A percentile compares a stretch with the other conserved stretches of the same genome.
phyloP scores from a whole-genome alignment of 2,888 invertebrate species.

The Linyphia triangularis region DNA sequence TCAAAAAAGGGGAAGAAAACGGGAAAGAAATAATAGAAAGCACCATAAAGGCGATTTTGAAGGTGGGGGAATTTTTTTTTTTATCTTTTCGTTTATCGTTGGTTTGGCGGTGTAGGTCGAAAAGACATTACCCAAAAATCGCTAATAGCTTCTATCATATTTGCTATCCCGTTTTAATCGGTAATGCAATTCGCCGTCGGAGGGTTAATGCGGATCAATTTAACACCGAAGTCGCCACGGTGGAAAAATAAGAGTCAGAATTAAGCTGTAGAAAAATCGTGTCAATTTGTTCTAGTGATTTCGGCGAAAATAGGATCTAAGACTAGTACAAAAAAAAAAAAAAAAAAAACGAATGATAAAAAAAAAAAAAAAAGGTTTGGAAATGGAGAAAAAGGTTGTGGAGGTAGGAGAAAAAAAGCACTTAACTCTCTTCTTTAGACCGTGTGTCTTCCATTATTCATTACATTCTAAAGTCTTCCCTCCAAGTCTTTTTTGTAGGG shows the following conservation, averaged over 20 bases:
- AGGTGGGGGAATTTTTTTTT: constrained; percentile 27
- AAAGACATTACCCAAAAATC: constrained; percentile 64
- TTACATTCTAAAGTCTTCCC: constrained; percentile 73
- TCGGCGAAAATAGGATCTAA: constrained; percentile 73
- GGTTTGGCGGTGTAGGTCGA: constrained; percentile 29
- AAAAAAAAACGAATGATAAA: background rate
- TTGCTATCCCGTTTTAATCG: constrained; percentile 72
- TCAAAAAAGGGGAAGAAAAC: background rate
- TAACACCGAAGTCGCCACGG: constrained; percentile 59
- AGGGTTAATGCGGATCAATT: constrained; percentile 75
- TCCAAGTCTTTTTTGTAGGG: constrained; percentile 24
- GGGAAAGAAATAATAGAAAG: constrained; percentile 26
- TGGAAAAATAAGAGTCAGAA: constrained; percentile 71
- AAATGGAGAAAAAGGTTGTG: constrained; percentile 16
- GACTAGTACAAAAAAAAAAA: constrained; percentile 10
- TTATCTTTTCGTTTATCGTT: background rate
- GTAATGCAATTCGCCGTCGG: constrained; percentile 66
- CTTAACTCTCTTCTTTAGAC: constrained; percentile 72
- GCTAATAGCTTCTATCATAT: constrained; percentile 74
- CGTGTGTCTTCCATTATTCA: constrained; percentile 72
- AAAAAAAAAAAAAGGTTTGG: constrained; percentile 1
- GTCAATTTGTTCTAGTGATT: constrained; percentile 76
- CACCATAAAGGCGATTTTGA: constrained; percentile 28
- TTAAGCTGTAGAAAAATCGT: constrained; percentile 75
- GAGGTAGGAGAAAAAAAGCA: constrained; percentile 61